Evolutionary conservation across 2,888 invertebrate species (phyloP).

Genomic region (Aporophyla nigra): DNA sequence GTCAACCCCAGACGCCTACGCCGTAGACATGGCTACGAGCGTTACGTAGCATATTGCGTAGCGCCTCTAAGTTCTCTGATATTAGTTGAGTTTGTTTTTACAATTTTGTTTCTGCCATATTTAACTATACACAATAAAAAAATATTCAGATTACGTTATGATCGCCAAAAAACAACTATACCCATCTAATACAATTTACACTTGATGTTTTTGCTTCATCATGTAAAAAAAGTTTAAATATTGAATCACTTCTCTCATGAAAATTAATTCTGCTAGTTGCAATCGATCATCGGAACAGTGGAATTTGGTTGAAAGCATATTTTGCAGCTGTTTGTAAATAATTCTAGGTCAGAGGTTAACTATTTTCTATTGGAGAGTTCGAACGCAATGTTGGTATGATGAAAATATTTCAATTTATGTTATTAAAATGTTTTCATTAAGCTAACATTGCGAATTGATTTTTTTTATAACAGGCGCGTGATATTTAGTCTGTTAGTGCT

Average conservation of each 20-base stretch:
- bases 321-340: slow-evolving; percentile 48
- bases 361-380: slow-evolving; percentile 15
- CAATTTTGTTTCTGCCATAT: neutral
- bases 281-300: slow-evolving; percentile 53
- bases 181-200: neutral
- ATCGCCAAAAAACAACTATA: neutral
- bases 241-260: neutral
- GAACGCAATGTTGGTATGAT: neutral
- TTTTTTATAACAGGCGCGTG: slow-evolving; percentile 2
- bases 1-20: slow-evolving; percentile 43
- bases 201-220: neutral
- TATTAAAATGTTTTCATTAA: slow-evolving; percentile 40
- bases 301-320: slow-evolving; percentile 64
- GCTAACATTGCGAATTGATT: neutral
- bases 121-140: neutral
- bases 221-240: neutral
- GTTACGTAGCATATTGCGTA: slow-evolving; percentile 22
- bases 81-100: neutral
- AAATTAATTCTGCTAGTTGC: slow-evolving; percentile 10
- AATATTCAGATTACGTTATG: too few species aligned
- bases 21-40: slow-evolving; percentile 51
- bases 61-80: neutral
- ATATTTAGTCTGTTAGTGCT: neutral
- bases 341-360: slow-evolving; percentile 52
- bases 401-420: slow-evolving; percentile 11